phyloP scores from a whole-genome alignment of 2,113 vertebrate genomes.

The Rhinopomastus cyanomelas region DNA sequence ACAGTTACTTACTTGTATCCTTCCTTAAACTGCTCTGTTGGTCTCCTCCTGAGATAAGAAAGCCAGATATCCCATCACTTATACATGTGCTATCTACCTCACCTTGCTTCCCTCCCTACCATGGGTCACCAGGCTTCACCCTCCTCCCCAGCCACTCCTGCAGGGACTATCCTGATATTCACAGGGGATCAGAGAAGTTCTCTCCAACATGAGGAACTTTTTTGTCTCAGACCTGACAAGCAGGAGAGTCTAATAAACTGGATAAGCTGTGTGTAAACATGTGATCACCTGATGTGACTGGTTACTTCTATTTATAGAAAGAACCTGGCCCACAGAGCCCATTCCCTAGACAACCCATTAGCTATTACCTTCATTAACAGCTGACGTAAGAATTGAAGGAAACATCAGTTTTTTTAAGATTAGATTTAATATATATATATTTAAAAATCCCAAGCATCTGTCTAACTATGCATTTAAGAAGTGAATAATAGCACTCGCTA shows the following conservation, averaged over 20 bases:
- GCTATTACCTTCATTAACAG: background rate
- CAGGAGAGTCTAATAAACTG: background rate
- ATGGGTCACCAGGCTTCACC: background rate
- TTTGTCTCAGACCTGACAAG: background rate
- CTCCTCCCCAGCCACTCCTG: background rate
- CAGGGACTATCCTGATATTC: background rate
- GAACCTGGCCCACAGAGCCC: conserved; percentile 20
- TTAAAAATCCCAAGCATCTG: accelerated
- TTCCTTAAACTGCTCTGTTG: background rate
- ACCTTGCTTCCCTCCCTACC: background rate
- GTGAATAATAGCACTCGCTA: background rate
- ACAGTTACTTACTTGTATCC: background rate
- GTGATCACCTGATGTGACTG: conserved; percentile 36
- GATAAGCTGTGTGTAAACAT: conserved; percentile 34
- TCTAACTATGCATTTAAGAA: background rate
- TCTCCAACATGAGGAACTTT: background rate
- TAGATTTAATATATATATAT: background rate
- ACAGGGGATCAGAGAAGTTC: background rate
- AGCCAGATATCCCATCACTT: background rate
- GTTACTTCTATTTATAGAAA: conserved; percentile 32
- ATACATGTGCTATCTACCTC: background rate
- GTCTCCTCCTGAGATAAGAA: background rate
- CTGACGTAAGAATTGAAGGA: background rate
- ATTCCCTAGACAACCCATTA: conserved; percentile 3
- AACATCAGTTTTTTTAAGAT: background rate